Conservation (phyloP, 2,113 vertebrate genomes). For the Corythoichthys intestinalis region DNA sequence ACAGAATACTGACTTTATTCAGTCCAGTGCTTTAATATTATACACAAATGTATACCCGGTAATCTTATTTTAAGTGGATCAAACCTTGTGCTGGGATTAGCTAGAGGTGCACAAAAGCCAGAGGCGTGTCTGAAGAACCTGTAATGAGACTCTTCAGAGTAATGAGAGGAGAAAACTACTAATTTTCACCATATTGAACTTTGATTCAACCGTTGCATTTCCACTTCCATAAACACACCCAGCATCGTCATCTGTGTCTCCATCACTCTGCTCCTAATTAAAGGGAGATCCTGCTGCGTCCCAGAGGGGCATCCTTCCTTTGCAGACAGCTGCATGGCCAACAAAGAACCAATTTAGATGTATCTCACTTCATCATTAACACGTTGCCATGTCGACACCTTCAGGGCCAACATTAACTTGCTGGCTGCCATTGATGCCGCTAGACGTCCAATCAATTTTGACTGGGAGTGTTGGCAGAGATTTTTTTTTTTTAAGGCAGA, state of each 20-base stretch:
- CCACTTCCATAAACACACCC: conserved; percentile 16
- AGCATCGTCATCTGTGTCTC: conserved; percentile 49
- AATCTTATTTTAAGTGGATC: background rate
- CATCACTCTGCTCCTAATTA: conserved; percentile 63
- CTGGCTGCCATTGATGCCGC: background rate
- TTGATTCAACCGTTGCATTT: conserved; percentile 16
- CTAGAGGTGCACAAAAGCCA: conserved; percentile 20
- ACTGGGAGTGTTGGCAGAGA: no score
- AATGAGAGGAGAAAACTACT: conserved; percentile 39
- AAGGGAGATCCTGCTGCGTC: conserved; percentile 54
- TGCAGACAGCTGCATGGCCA: conserved; percentile 67
- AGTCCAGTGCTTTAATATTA: conserved; percentile 15
- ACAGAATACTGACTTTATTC: conserved; percentile 43
- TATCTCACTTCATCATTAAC: conserved; percentile 52
- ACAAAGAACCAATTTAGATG: conserved; percentile 71
- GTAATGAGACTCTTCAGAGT: conserved; percentile 63
- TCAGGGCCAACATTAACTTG: background rate
- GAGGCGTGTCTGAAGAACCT: conserved; percentile 52
- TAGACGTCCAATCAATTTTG: no score
- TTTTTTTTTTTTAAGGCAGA: no score
- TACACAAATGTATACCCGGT: background rate
- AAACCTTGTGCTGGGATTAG: background rate
- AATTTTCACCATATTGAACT: background rate
- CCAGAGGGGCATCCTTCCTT: conserved; percentile 48
- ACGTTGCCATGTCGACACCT: conserved; percentile 61